Conservation (phyloP, 1,140 invertebrate genomes). For the Formica exsecta region DNA sequence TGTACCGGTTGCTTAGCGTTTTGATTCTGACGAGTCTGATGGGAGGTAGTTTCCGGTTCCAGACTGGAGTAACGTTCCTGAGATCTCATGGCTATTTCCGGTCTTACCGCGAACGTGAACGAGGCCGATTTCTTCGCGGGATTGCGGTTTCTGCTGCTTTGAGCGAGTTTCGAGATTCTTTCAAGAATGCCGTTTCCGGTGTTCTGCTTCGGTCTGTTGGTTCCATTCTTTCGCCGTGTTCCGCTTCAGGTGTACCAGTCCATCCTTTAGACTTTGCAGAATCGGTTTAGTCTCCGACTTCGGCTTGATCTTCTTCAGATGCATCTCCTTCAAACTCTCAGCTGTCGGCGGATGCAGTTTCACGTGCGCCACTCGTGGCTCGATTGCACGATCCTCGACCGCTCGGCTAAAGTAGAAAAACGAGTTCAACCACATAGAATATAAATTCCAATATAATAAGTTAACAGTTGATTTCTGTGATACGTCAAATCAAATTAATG, state of each 20-base stretch:
- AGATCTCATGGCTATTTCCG: conserved; percentile 82
- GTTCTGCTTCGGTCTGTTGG: conserved; percentile 79
- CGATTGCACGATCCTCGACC: conserved; percentile 84
- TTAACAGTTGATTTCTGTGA: neutral
- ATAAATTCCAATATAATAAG: conserved; percentile 20
- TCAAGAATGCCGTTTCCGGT: conserved; percentile 81
- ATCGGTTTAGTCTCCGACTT: conserved; percentile 84
- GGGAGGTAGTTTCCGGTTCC: conserved; percentile 81
- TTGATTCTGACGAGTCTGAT: conserved; percentile 66
- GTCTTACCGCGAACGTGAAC: conserved; percentile 83
- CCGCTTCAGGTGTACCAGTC: conserved; percentile 83
- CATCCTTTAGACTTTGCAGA: conserved; percentile 82
- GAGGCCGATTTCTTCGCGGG: conserved; percentile 85
- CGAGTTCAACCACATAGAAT: conserved; percentile 62
- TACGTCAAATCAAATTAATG: neutral
- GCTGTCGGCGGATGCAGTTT: conserved; percentile 77
- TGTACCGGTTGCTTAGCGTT: conserved; percentile 82
- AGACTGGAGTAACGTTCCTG: conserved; percentile 84
- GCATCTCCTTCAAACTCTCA: conserved; percentile 82
- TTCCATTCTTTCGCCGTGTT: conserved; percentile 77
- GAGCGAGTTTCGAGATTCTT: conserved; percentile 82
- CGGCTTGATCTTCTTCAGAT: conserved; percentile 85
- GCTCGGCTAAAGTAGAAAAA: conserved; percentile 81
- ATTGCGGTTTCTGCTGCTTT: conserved; percentile 80
- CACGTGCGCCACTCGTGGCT: conserved; percentile 83